Base-by-base conservation (phyloP, 2,113 vertebrate species). In the Penelope pileata region DNA sequence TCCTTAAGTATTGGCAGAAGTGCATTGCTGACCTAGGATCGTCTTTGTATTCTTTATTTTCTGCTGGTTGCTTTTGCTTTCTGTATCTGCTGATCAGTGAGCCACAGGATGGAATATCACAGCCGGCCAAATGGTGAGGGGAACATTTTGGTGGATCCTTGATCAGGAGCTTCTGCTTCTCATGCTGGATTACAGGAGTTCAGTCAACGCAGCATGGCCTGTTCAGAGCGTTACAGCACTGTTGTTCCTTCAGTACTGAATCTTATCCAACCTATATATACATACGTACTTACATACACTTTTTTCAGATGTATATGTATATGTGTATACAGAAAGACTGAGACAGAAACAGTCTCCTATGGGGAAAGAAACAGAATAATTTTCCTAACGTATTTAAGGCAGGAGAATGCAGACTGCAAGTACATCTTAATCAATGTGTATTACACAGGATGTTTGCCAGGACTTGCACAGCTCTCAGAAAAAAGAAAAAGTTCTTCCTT, bases 401-500 rank as follows among this genome's bases (percentile, higher is more conserved):
- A 72, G n/a, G 12, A 83, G 10, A 67, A 72, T n/a, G 8, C 1
- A 4, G 9, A 24, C 34, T 34, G 9, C 17, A 58, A 21, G 2
- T 32, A 2, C 19, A 3, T 38, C 68, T 47, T 13, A 21, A 68
- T 12, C 6, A 3, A 2, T 34, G 1, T 47, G 1, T 70, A 5
- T 58, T 38, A 21, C 18, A 45, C 6, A 24, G 24, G 16, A 59
- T 13, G 3, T 19, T 82, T 38, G 34, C 34, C 13, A n/a, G 51
- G n/a, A 54, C 12, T 36, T 53, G 19, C 4, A 4, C 0, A 2
- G 17, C 29, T 75, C 42, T 83, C 7, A 45, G 6, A 1, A 17
- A 29, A 12, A 36, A 26, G 5, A 12, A 26, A 18, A 16, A 38
- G 16, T 30, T 45, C n/a, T 30, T 7, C 45, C 5, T 13, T 45